Conservation (phyloP, 2,113 vertebrate species). For the Gopherus flavomarginatus region DNA sequence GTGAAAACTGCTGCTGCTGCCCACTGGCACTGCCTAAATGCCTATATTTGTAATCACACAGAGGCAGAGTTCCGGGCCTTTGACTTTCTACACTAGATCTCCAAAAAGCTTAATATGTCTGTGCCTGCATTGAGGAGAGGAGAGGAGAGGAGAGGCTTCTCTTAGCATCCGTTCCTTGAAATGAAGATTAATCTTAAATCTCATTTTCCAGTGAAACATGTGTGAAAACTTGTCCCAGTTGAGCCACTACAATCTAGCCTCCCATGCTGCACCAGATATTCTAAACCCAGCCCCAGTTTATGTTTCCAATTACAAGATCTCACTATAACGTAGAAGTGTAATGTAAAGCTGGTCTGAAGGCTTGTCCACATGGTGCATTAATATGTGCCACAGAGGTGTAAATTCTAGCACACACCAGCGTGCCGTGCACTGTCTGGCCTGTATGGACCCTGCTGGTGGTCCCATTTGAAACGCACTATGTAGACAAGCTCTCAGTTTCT, state of each 20-base stretch:
- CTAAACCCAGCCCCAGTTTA: neutral
- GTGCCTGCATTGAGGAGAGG: neutral
- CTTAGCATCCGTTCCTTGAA: neutral
- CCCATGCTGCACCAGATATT: neutral
- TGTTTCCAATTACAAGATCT: constrained; percentile 28
- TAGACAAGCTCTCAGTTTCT: neutral
- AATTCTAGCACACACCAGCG: neutral
- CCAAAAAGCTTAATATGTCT: neutral
- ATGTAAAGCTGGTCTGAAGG: neutral
- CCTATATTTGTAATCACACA: neutral
- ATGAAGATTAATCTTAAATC: neutral
- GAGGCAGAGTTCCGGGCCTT: constrained; percentile 3
- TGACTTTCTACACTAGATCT: neutral
- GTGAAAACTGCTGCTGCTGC: neutral
- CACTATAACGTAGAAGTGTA: neutral
- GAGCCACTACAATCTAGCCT: neutral
- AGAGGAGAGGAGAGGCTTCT: neutral
- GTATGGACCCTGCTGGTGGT: neutral
- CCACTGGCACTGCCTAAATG: neutral
- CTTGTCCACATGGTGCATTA: neutral
- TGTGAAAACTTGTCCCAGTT: neutral
- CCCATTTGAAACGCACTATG: neutral
- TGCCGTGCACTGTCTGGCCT: neutral
- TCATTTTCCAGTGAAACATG: neutral
- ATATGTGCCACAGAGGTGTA: neutral